Evolutionary conservation across 1,140 invertebrate species (phyloP).

Genomic region (Scylla paramamosain): DNA sequence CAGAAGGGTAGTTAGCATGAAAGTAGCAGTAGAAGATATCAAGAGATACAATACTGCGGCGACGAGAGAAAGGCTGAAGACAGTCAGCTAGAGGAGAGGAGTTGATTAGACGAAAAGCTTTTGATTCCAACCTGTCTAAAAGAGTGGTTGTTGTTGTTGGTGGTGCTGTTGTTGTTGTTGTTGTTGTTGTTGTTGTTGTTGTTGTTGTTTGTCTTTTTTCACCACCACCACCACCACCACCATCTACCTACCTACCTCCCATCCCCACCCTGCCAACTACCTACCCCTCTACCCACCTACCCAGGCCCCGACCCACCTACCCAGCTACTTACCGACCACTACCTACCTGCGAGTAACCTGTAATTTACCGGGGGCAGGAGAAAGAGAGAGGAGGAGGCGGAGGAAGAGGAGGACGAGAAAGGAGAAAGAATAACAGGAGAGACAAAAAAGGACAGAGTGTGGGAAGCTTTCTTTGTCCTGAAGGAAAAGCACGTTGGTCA

Average conservation of each 20-base stretch:
- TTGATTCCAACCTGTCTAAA: no score
- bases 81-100: slow-evolving; percentile 21
- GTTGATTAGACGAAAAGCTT: background rate
- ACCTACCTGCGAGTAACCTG: no score
- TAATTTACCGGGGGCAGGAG: no score
- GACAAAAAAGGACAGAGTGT: slow-evolving; percentile 13
- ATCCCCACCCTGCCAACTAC: background rate
- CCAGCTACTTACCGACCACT: background rate
- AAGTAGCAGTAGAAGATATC: no score
- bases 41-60: no score
- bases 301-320: background rate
- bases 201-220: background rate
- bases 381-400: background rate
- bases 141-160: no score
- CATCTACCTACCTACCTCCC: background rate
- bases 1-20: no score
- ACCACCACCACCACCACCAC: background rate
- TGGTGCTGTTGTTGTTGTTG: background rate
- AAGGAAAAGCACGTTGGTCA: background rate
- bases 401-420: slow-evolving; percentile 25
- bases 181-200: background rate
- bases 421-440: background rate
- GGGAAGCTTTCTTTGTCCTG: background rate
- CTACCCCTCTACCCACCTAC: background rate
- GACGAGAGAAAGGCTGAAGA: slow-evolving; percentile 44